Evolutionary conservation across 2,797 vertebrate species (phyloP).

Genomic region (Pipistrellus kuhlii): DNA sequence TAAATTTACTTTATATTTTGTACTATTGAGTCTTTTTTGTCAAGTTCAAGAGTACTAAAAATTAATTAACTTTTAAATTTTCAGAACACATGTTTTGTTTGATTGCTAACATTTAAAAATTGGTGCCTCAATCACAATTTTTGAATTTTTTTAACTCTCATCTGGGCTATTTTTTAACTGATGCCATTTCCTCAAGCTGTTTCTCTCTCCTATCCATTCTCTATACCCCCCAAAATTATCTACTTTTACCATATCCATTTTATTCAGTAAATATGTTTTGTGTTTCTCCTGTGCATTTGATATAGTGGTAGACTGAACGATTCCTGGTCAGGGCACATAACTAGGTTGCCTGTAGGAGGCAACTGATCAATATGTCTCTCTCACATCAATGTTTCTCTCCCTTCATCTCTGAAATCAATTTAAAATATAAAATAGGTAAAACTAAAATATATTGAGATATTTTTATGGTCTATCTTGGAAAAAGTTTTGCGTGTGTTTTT

Average conservation of each 20-base stretch:
- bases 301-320: neutral
- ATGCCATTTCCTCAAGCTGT: neutral
- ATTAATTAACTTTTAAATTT: neutral
- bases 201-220: neutral
- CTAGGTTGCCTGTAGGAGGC: too few relatives aligned
- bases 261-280: neutral
- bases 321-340: too few relatives aligned
- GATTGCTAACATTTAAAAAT: neutral
- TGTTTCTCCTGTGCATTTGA: neutral
- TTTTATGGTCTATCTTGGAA: neutral
- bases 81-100: neutral
- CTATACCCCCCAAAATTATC: neutral
- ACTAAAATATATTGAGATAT: neutral
- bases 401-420: too few relatives aligned
- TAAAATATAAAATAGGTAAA: too few relatives aligned
- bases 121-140: neutral
- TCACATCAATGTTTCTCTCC: too few relatives aligned
- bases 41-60: conserved; percentile 23
- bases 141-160: neutral
- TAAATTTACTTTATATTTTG: neutral
- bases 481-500: neutral
- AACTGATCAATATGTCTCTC: too few relatives aligned
- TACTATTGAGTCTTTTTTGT: neutral
- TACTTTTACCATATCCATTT: neutral
- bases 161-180: neutral